Evolutionary conservation across 1,140 invertebrate species (phyloP).

Genomic region (Drusus annulatus): DNA sequence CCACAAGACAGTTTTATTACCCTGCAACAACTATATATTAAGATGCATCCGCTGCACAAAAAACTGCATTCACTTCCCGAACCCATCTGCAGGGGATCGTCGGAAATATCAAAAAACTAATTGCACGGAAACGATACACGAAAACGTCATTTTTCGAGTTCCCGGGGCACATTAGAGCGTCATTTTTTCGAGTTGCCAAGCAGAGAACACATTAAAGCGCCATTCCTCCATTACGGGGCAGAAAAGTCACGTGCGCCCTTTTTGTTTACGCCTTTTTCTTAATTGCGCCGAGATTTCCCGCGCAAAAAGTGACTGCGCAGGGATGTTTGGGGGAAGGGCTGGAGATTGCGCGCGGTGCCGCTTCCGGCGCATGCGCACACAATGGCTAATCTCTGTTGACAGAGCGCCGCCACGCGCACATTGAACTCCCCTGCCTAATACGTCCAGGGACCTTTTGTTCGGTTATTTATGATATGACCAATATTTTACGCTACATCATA

Average conservation of each 20-base stretch:
- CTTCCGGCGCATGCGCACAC: conserved; percentile 44
- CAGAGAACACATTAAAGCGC: conserved; percentile 21
- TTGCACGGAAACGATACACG: conserved; percentile 55
- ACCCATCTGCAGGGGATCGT: conserved; percentile 18
- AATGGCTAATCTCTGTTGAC: conserved; percentile 60
- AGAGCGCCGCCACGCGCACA: conserved; percentile 56
- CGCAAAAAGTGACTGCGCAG: conserved; percentile 41
- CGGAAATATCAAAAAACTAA: conserved; percentile 54
- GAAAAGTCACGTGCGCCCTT: conserved; percentile 46
- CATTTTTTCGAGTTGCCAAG: no score
- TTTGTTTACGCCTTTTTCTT: conserved; percentile 60
- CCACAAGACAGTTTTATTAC: conserved; percentile 23
- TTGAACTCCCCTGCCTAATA: conserved; percentile 40
- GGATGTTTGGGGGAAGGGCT: conserved; percentile 15
- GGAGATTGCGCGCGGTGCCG: conserved; percentile 17
- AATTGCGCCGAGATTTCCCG: conserved; percentile 59
- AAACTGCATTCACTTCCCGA: not conserved
- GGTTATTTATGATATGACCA: conserved; percentile 59
- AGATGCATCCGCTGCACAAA: conserved; percentile 37
- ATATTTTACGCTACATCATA: conserved; percentile 54
- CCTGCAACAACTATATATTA: conserved; percentile 40
- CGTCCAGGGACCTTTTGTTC: conserved; percentile 53
- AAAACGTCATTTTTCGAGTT: conserved; percentile 35
- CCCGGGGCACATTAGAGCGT: no score
- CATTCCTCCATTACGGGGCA: conserved; percentile 21